Evolutionary conservation across 1,140 invertebrate genomes (phyloP).

Genomic region (Belonocnema kinseyi): DNA sequence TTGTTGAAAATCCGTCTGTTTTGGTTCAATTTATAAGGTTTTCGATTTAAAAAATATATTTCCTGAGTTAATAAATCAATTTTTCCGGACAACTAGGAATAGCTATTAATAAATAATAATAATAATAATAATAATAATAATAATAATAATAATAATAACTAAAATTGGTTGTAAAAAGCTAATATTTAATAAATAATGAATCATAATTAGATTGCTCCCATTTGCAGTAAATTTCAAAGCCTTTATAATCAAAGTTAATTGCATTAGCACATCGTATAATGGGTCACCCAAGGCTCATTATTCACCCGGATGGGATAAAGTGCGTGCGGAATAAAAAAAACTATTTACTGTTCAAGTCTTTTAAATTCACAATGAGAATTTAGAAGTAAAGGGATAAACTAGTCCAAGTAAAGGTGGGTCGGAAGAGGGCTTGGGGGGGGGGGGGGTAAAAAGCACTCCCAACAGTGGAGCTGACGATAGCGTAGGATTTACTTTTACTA

Average conservation of each 20-base stretch:
- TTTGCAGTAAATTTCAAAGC: neutral
- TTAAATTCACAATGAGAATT: neutral
- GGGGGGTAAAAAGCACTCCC: neutral
- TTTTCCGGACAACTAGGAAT: too few species aligned
- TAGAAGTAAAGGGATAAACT: neutral
- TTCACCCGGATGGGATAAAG: neutral
- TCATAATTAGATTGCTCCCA: neutral
- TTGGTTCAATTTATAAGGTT: too few species aligned
- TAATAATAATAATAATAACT: too few species aligned
- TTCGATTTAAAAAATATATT: too few species aligned
- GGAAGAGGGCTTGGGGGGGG: too few species aligned
- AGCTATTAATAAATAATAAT: too few species aligned
- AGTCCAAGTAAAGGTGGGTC: neutral
- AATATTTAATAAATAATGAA: too few species aligned
- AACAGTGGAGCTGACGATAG: constrained; percentile 57
- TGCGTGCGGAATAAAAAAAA: constrained; percentile 4
- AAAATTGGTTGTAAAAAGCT: too few species aligned
- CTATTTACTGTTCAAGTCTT: neutral
- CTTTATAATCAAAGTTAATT: constrained; percentile 23
- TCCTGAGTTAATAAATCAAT: too few species aligned
- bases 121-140: too few species aligned
- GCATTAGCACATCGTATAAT: constrained; percentile 19
- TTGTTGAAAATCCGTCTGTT: too few species aligned
- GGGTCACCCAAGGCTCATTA: neutral
- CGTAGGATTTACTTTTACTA: constrained; percentile 70